Percentiles rank a stretch among this genome's conserved stretches.
phyloP scores from a whole-genome alignment of 37 sponge, comb jelly and placozoan species.

The Hexactinellida sp. region DNA sequence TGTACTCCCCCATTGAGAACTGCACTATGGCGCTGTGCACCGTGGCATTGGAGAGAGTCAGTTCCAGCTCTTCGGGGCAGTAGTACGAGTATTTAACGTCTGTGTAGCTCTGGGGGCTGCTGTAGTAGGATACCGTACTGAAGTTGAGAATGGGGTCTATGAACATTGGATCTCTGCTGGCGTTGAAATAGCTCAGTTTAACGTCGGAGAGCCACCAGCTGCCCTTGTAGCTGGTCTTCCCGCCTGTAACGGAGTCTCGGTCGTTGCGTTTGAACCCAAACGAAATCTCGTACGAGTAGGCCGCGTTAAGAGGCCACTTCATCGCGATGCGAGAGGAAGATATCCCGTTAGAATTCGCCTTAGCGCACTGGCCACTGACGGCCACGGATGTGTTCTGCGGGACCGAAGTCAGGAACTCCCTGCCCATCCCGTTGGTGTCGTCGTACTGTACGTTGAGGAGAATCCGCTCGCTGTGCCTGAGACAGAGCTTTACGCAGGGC shows the following conservation, averaged over 20 bases:
- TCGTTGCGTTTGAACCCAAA: neutral
- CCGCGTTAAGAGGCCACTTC: neutral
- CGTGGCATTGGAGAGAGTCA: neutral
- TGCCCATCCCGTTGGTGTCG: neutral
- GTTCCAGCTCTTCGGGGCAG: neutral
- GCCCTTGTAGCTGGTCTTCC: neutral
- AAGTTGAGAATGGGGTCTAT: neutral
- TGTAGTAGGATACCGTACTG: neutral
- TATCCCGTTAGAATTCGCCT: neutral
- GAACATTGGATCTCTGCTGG: neutral
- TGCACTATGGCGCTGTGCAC: neutral
- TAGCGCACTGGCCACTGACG: neutral
- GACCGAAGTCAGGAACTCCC: neutral
- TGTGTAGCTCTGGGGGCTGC: neutral
- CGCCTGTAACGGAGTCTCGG: neutral
- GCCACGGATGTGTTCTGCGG: neutral
- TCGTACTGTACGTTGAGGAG: neutral
- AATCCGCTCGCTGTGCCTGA: neutral
- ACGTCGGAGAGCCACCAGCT: neutral
- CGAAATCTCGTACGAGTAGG: neutral
- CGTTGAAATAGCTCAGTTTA: neutral
- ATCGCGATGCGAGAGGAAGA: neutral
- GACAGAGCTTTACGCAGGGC: conserved; percentile 12
- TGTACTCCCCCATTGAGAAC: conserved; percentile 8
- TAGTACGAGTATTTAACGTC: conserved; percentile 2